phyloP scores from a whole-genome alignment of 2,888 invertebrate genomes.

The Ormyrus thymus region DNA sequence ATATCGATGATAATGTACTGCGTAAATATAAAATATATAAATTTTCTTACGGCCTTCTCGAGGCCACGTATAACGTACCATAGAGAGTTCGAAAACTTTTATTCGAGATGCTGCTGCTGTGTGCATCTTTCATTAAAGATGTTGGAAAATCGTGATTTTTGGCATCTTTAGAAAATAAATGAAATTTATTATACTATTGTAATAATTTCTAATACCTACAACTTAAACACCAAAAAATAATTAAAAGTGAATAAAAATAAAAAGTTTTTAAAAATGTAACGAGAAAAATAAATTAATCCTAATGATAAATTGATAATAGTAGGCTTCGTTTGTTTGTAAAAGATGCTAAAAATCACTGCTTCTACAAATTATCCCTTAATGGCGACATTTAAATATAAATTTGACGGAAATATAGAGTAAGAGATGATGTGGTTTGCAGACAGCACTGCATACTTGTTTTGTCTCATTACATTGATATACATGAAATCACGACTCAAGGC shows the following conservation, averaged over 20 bases:
- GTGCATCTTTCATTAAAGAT: constrained; percentile 22
- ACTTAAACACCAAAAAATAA: constrained; percentile 16
- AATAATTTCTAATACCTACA: no score
- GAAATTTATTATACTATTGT: no score
- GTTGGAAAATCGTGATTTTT: no score
- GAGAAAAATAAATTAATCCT: no score
- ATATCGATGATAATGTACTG: constrained; percentile 47
- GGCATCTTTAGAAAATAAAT: no score
- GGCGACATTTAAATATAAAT: neutral
- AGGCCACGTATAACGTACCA: constrained; percentile 43
- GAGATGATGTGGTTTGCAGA: neutral
- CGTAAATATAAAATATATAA: constrained; percentile 46
- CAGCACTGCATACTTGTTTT: neutral
- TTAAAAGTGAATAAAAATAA: no score
- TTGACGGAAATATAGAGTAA: constrained; percentile 22
- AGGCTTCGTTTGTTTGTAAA: no score
- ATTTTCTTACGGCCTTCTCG: constrained; percentile 55
- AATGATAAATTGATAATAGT: no score
- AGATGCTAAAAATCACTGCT: no score
- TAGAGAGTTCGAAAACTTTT: constrained; percentile 42
- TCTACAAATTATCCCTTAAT: no score
- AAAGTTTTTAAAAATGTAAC: no score
- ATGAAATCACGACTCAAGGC: constrained; percentile 29
- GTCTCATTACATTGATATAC: neutral
- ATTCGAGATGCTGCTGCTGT: constrained; percentile 30